Percentiles rank a stretch among this genome's conserved stretches.
Evolutionary conservation across 2,797 vertebrate genomes (phyloP).

Genomic region (Pygocentrus nattereri): DNA sequence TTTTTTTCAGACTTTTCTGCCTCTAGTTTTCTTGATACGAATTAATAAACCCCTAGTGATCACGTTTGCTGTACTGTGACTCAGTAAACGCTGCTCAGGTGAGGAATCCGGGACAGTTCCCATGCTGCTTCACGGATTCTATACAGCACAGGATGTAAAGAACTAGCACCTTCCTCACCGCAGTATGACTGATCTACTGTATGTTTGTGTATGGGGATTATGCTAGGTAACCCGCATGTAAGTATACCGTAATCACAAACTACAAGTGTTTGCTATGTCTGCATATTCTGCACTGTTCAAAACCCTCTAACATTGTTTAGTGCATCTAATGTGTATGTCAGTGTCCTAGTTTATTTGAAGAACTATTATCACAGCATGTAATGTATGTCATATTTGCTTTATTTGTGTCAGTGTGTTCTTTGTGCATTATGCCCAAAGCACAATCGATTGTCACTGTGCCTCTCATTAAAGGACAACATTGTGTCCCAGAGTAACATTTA

Average conservation of each 20-base stretch:
- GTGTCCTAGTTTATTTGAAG: slow-evolving; percentile 33
- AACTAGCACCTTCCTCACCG: not conserved
- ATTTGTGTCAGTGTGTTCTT: slow-evolving; percentile 68
- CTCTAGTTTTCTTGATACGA: not conserved
- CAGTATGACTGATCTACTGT: slow-evolving; percentile 18
- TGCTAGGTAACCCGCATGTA: slow-evolving; percentile 27
- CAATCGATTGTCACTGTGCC: slow-evolving; percentile 60
- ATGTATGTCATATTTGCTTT: slow-evolving; percentile 26
- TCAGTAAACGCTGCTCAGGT: slow-evolving; percentile 53
- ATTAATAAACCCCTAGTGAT: not conserved
- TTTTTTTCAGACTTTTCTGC: too few species aligned
- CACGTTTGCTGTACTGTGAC: slow-evolving; percentile 13
- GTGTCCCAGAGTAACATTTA: slow-evolving; percentile 62
- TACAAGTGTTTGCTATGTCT: not conserved
- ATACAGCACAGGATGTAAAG: slow-evolving; percentile 18
- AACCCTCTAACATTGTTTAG: slow-evolving; percentile 37
- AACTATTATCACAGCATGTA: slow-evolving; percentile 53
- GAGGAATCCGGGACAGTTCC: slow-evolving; percentile 67
- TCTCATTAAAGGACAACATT: slow-evolving; percentile 53
- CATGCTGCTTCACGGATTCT: slow-evolving; percentile 47
- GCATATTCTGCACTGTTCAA: not conserved
- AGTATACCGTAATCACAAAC: slow-evolving; percentile 30
- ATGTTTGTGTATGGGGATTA: too few species aligned
- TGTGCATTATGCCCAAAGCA: slow-evolving; percentile 64
- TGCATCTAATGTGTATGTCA: slow-evolving; percentile 50